phyloP scores from a whole-genome alignment of 2,797 vertebrate genomes.

The Sebastes cheni region DNA sequence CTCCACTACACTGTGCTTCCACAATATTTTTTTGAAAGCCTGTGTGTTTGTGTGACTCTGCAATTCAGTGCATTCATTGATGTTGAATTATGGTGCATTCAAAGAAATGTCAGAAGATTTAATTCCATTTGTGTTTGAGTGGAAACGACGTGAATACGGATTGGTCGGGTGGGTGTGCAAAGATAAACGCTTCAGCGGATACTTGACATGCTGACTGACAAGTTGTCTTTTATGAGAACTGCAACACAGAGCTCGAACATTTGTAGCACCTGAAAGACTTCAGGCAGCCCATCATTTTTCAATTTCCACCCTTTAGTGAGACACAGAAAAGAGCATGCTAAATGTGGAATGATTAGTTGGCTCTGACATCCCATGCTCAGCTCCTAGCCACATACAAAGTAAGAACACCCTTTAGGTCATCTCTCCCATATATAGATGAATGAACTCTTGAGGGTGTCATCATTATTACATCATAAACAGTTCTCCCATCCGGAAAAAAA shows the following conservation, averaged over 20 bases:
- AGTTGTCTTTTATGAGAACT: slow-evolving; percentile 21
- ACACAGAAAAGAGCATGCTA: not conserved
- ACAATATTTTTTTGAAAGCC: not conserved
- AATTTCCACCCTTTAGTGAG: slow-evolving; percentile 12
- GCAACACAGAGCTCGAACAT: slow-evolving; percentile 19
- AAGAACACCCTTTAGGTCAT: not conserved
- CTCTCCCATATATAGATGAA: not conserved
- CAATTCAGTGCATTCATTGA: slow-evolving; percentile 30
- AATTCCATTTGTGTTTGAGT: slow-evolving; percentile 22
- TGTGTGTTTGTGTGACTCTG: not conserved
- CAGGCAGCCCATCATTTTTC: slow-evolving; percentile 24
- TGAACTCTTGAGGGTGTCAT: not conserved
- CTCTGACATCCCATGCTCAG: not conserved
- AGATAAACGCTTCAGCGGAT: slow-evolving; percentile 48
- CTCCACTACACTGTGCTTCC: slow-evolving; percentile 1
- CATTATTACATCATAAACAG: not conserved
- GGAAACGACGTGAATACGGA: slow-evolving; percentile 13
- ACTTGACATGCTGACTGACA: slow-evolving; percentile 49
- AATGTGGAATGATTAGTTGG: not conserved
- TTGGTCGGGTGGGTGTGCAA: slow-evolving; percentile 23
- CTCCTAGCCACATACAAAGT: not conserved
- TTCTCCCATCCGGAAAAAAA: not conserved
- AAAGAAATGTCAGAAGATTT: slow-evolving; percentile 36
- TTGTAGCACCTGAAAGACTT: slow-evolving; percentile 21
- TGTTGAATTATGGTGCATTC: slow-evolving; percentile 39